phyloP scores from a whole-genome alignment of 2,113 vertebrate genomes.

The Mirza zaza region DNA sequence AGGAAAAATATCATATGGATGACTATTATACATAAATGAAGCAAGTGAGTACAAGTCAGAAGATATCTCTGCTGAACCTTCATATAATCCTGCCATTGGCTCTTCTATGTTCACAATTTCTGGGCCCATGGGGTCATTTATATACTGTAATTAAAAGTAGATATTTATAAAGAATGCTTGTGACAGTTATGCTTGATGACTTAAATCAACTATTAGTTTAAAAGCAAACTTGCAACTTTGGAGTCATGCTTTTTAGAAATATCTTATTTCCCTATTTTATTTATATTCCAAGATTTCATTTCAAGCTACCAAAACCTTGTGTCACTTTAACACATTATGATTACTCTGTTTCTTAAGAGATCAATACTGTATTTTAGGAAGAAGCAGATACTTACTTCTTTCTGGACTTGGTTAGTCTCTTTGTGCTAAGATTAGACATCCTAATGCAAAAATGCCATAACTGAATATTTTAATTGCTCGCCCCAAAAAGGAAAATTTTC shows the following conservation, averaged over 20 bases:
- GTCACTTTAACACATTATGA: not conserved
- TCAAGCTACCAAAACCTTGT: not conserved
- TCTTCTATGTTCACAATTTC: conserved; percentile 73
- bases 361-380: not conserved
- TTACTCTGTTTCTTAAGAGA: not conserved
- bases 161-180: not conserved
- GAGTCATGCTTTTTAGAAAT: not conserved
- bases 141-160: conserved; percentile 83
- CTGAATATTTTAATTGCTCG: not conserved
- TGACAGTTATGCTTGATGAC: not conserved
- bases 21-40: conserved; percentile 82
- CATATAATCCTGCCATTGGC: conserved; percentile 80
- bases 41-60: conserved; percentile 84
- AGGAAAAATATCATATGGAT: conserved; percentile 73
- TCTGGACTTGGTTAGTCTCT: not conserved
- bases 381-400: not conserved
- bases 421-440: not conserved
- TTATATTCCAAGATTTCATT: not conserved
- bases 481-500: not conserved
- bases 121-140: conserved; percentile 77
- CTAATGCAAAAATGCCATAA: not conserved
- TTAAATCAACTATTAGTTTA: not conserved
- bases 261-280: not conserved
- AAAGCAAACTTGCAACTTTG: not conserved
- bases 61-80: conserved; percentile 88